Percentiles rank a stretch among this genome's conserved stretches.
Conservation (phyloP, 2,113 vertebrate species). For the Dromaius novaehollandiae region DNA sequence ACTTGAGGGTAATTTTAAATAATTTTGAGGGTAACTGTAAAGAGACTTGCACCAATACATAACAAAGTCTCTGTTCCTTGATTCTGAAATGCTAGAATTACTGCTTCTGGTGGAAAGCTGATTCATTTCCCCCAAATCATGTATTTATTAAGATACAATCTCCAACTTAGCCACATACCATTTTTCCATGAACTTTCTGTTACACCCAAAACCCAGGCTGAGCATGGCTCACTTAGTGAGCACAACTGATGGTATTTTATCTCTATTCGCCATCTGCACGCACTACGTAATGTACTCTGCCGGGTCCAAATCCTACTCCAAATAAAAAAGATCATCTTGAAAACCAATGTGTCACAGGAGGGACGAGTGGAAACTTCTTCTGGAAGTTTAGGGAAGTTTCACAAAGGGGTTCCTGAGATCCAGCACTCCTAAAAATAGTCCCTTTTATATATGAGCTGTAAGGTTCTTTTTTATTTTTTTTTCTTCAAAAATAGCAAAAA, state of each 20-base stretch:
- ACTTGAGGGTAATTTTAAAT: neutral
- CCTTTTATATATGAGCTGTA: neutral
- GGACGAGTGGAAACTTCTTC: neutral
- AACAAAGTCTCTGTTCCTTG: neutral
- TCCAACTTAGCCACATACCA: neutral
- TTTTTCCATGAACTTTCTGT: neutral
- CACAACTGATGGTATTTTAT: neutral
- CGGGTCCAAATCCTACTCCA: neutral
- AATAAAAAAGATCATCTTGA: neutral
- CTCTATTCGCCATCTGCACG: neutral
- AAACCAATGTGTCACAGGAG: neutral
- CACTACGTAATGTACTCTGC: neutral
- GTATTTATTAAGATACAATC: neutral
- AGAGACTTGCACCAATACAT: neutral
- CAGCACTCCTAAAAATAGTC: neutral
- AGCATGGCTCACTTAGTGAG: neutral
- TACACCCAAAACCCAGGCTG: neutral
- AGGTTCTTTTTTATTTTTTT: rapidly evolving
- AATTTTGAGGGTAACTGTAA: neutral
- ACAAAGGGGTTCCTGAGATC: neutral
- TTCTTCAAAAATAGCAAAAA: neutral
- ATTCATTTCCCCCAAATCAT: neutral
- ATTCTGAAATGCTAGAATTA: neutral
- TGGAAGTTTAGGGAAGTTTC: neutral
- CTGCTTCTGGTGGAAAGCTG: neutral